phyloP scores from a whole-genome alignment of 2,888 invertebrate genomes.

The Phyto melanocephala region DNA sequence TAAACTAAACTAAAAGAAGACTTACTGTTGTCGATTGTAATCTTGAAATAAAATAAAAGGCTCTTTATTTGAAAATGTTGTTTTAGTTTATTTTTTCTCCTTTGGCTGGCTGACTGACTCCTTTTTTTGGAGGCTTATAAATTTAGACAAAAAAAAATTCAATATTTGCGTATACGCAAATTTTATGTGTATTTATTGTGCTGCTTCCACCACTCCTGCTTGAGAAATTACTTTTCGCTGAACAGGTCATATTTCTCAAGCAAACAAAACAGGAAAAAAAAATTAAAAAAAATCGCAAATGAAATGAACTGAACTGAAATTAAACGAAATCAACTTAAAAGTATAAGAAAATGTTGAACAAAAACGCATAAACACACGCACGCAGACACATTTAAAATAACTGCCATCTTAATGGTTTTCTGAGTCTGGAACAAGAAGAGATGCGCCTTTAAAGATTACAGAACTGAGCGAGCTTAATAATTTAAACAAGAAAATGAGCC shows the following conservation, averaged over 20 bases:
- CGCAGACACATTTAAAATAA: conserved; percentile 22
- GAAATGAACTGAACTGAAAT: conserved; percentile 28
- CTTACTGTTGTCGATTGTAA: conserved; percentile 58
- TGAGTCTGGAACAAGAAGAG: conserved; percentile 27
- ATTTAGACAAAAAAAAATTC: conserved; percentile 39
- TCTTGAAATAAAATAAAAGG: conserved; percentile 53
- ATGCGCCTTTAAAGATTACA: conserved; percentile 63
- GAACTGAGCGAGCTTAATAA: conserved; percentile 59
- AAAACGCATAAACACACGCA: neutral
- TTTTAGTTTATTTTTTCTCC: neutral
- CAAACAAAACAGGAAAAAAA: neutral
- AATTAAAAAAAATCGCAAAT: neutral
- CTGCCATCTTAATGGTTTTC: conserved; percentile 51
- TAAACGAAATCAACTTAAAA: conserved; percentile 46
- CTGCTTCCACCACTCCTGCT: neutral
- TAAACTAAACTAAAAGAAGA: conserved; percentile 29
- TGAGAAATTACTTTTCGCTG: conserved; percentile 54
- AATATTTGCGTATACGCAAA: conserved; percentile 56
- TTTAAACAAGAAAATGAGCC: conserved; percentile 55
- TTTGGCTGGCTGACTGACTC: neutral
- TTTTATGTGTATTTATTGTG: conserved; percentile 1
- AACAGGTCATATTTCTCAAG: conserved; percentile 56
- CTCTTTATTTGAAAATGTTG: conserved; percentile 20
- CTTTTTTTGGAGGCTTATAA: conserved; percentile 54
- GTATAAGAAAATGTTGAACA: neutral